These are phyloP conservation scores for Oenanthe oenanthe DNA, from an alignment of 2,113 vertebrate genomes.

Conservation along the genomic window DNA sequence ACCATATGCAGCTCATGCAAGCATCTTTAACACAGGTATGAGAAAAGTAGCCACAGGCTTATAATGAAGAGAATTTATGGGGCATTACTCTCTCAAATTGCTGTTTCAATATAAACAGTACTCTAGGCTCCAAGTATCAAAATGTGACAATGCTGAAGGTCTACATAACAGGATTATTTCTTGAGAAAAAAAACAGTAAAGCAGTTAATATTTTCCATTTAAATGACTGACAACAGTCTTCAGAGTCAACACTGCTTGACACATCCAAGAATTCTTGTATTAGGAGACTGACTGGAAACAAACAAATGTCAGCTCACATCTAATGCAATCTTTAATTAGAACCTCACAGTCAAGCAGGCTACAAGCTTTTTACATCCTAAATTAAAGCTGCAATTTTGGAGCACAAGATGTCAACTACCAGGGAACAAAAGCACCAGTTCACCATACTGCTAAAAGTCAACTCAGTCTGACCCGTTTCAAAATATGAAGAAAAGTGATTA, in stretches of 20 bases:
- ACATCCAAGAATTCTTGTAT: background rate
- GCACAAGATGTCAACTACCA: background rate
- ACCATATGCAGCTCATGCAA: background rate
- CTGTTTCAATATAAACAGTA: background rate
- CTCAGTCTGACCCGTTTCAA: background rate
- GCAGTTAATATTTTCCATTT: background rate
- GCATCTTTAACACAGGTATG: background rate
- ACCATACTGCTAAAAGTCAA: background rate
- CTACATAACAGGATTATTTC: background rate
- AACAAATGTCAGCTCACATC: constrained; percentile 18
- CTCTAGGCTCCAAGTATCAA: background rate
- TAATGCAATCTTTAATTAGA: constrained; percentile 36
- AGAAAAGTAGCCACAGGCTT: background rate
- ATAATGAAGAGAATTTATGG: background rate
- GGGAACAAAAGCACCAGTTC: background rate
- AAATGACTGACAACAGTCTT: background rate
- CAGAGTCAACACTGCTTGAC: background rate
- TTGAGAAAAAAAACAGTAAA: background rate
- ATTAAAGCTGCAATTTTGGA: constrained; percentile 26
- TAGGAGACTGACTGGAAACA: constrained; percentile 24
- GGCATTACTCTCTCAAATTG: background rate
- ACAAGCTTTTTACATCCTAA: background rate
- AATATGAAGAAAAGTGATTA: background rate
- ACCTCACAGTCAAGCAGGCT: background rate
- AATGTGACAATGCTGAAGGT: background rate